Percentiles rank a stretch among this genome's conserved stretches.
These are phyloP conservation scores for Frankliniella fusca DNA, from an alignment of 2,888 invertebrate species.

Conservation along the genomic window DNA sequence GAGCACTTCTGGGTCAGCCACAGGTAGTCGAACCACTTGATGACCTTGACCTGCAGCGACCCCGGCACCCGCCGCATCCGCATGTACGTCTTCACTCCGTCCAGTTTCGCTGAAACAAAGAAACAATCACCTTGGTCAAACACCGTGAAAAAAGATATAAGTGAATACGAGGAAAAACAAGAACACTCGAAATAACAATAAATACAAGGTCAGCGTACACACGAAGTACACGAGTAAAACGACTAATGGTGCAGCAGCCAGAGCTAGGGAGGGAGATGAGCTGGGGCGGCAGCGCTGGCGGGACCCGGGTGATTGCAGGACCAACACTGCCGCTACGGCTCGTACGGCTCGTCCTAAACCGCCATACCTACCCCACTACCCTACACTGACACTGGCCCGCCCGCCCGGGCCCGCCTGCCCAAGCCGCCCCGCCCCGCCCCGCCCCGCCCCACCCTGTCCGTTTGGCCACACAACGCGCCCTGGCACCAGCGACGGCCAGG, in stretches of 20 bases:
- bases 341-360: neutral
- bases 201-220: too few relatives aligned
- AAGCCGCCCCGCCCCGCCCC: neutral
- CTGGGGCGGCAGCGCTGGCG: too few relatives aligned
- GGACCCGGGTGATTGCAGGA: neutral
- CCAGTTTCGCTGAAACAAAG: conserved; percentile 82
- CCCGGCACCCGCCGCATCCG: conserved; percentile 91
- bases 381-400: too few relatives aligned
- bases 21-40: conserved; percentile 99
- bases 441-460: neutral
- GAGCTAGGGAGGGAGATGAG: neutral
- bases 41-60: conserved; percentile 93
- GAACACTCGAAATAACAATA: too few relatives aligned
- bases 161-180: too few relatives aligned
- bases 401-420: too few relatives aligned
- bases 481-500: neutral
- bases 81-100: conserved; percentile 99
- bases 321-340: neutral
- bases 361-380: neutral
- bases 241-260: too few relatives aligned
- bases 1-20: conserved; percentile 99
- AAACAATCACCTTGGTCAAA: neutral
- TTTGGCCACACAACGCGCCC: neutral
- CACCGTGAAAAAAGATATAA: too few relatives aligned
- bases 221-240: too few relatives aligned